Evolutionary conservation across 23 tunicate species (phyloP), one percentile per base, ranked within the genome.

Genomic region (Ciona savignyi): DNA sequence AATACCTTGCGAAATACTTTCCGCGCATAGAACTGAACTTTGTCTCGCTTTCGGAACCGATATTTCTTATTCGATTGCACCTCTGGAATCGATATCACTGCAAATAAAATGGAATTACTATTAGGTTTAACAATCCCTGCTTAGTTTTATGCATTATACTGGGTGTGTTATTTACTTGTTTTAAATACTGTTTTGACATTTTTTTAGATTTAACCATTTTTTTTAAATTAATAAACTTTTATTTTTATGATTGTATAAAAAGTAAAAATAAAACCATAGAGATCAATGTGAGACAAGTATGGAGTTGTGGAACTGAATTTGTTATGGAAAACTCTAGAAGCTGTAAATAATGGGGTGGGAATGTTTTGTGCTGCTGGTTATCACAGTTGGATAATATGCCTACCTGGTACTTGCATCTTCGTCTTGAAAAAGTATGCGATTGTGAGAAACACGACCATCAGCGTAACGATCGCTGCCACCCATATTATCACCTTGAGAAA

Each of bases 31-130:
- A 90, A 90, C 60, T 82, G 42, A 1, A 90, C 89, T 79, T 79
- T 90, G 72, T 90, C 97, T 25, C 97, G 62, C 79, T 90, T 90
- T 22, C 97, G 77, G 56, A 90, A 90, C 25, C 97, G 30, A 48
- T 81, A 81, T 73, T 80, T 80, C 34, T 62, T 29, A 34, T 81
- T 81, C 11, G 30, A 60, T 25, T 81, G 65, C 2, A 81, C 77
- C 34, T 81, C 85, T 9, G 85, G 85, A 29, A 81, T 66, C 0
- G 78, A 29, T 22, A 64, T 62, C 66, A 81, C 85, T 81, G 28
- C 22, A n/a, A n/a, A n/a, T n/a, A n/a, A n/a, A n/a, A n/a, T n/a
- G n/a, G n/a, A n/a, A n/a, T n/a, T n/a, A n/a, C n/a, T n/a, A n/a
- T n/a, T n/a, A n/a, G n/a, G n/a, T n/a, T n/a, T n/a, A n/a, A n/a